These are phyloP conservation scores for Perithous albicinctus DNA, from an alignment of 2,888 invertebrate genomes.

Conservation along the genomic window DNA sequence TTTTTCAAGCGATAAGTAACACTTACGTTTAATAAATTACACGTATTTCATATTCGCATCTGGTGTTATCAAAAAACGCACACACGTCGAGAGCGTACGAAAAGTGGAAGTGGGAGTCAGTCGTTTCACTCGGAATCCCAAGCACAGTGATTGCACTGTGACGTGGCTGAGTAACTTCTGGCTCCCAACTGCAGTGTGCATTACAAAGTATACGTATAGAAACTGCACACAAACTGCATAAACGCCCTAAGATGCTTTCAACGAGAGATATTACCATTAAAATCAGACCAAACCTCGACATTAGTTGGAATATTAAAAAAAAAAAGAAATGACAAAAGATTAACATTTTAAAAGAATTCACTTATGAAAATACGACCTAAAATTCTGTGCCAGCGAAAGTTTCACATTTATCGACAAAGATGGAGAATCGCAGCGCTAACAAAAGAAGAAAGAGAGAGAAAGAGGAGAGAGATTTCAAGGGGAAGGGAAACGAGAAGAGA, in stretches of 20 bases:
- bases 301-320: not conserved
- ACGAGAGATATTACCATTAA: slow-evolving; percentile 33
- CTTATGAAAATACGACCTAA: not conserved
- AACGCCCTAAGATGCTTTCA: slow-evolving; percentile 71
- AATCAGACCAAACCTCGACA: not conserved
- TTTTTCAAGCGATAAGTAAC: too few species aligned
- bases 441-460: too few species aligned
- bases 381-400: slow-evolving; percentile 4
- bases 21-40: too few species aligned
- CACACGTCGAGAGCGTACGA: too few species aligned
- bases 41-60: too few species aligned
- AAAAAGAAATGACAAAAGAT: not conserved
- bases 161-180: too few species aligned
- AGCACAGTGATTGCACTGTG: too few species aligned
- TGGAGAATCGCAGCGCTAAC: not conserved
- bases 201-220: not conserved
- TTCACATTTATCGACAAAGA: slow-evolving; percentile 21
- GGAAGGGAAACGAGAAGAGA: slow-evolving; percentile 41
- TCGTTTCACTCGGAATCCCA: too few species aligned
- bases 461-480: too few species aligned
- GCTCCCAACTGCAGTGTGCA: too few species aligned
- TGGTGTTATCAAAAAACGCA: too few species aligned
- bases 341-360: not conserved
- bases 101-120: too few species aligned
- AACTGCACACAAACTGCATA: slow-evolving; percentile 30